Evolutionary conservation across 2,113 vertebrate genomes (phyloP).

Genomic region (Microcebus jonahi): DNA sequence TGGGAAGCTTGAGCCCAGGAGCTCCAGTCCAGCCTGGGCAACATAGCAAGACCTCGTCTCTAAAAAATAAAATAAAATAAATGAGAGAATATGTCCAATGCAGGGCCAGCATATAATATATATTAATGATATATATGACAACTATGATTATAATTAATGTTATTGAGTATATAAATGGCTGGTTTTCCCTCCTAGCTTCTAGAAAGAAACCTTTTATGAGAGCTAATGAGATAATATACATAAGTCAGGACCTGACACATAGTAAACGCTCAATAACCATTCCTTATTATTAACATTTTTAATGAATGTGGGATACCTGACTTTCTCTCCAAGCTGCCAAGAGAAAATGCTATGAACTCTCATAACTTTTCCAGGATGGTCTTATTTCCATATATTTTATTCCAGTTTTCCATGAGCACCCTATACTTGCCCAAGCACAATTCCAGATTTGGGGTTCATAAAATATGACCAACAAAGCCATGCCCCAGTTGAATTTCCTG

Average conservation of each 20-base stretch:
- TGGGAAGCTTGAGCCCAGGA: background rate
- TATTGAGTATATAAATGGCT: slow-evolving; percentile 40
- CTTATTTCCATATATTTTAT: slow-evolving; percentile 34
- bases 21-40: background rate
- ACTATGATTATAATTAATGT: slow-evolving; percentile 48
- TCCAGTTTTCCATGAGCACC: background rate
- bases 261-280: slow-evolving; percentile 34
- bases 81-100: slow-evolving; percentile 19
- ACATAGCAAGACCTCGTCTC: background rate
- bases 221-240: slow-evolving; percentile 44
- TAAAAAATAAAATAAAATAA: background rate
- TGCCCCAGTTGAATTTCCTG: slow-evolving; percentile 16
- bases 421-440: background rate
- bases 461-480: slow-evolving; percentile 39
- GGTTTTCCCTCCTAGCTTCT: slow-evolving; percentile 38
- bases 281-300: slow-evolving; percentile 15
- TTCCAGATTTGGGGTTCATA: slow-evolving; percentile 35
- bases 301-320: background rate
- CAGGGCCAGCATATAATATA: background rate
- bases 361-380: slow-evolving; percentile 17
- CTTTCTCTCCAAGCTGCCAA: background rate
- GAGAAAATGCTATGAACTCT: background rate
- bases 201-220: slow-evolving; percentile 58
- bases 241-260: background rate
- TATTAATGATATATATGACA: background rate